Conservation (phyloP, 1,140 invertebrate species). For the Neoseiulus cucumeris region DNA sequence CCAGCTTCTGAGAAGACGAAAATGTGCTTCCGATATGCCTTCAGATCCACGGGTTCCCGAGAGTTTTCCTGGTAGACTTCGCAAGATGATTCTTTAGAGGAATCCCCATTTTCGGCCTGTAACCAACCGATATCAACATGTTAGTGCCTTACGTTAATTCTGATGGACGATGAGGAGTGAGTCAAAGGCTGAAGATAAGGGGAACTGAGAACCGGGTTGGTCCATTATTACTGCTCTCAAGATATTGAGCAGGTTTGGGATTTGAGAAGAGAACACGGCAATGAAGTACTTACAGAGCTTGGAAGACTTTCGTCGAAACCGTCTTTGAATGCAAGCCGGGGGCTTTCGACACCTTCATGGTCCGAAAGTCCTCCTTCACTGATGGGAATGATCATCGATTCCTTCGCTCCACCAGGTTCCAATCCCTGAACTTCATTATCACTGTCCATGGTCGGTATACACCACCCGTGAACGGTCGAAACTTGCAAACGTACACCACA, state of each 20-base stretch:
- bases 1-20: slow-evolving; percentile 85
- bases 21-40: slow-evolving; percentile 57
- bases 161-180: no score
- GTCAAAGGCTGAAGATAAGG: no score
- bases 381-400: slow-evolving; percentile 44
- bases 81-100: background rate
- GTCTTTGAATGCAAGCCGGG: slow-evolving; percentile 12
- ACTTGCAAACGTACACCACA: no score
- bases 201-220: no score
- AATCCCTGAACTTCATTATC: slow-evolving; percentile 22
- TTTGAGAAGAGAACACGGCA: no score
- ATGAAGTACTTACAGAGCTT: slow-evolving; percentile 12
- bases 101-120: background rate
- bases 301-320: slow-evolving; percentile 16
- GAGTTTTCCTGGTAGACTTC: background rate
- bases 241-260: no score
- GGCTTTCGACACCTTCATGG: slow-evolving; percentile 31
- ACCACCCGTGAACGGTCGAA: background rate
- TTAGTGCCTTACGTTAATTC: background rate
- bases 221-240: no score
- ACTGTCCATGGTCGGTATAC: background rate
- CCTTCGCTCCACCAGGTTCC: slow-evolving; percentile 35
- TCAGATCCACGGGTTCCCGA: slow-evolving; percentile 11
- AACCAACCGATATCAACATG: background rate
- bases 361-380: slow-evolving; percentile 40